Evolutionary conservation across 2,888 invertebrate species (phyloP).

Genomic region (Xanthia icteritia): DNA sequence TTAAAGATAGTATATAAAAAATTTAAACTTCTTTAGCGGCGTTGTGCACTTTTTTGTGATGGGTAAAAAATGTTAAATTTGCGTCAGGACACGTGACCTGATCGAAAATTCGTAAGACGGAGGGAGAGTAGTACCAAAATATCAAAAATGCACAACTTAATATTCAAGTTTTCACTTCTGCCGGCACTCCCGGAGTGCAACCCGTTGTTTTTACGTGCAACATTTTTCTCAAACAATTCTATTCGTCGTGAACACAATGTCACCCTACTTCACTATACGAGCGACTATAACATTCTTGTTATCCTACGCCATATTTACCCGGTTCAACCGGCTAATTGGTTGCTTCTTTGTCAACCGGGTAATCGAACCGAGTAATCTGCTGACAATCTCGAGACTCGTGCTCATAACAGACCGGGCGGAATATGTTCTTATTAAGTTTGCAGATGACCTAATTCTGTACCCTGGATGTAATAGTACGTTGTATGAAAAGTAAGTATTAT

Average conservation of each 20-base stretch:
- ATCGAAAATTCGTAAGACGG: too few relatives aligned
- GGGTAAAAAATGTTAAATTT: too few relatives aligned
- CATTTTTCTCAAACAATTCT: neutral
- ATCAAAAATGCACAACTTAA: too few relatives aligned
- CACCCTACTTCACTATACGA: constrained; percentile 47
- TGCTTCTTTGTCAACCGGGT: constrained; percentile 60
- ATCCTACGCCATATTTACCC: constrained; percentile 51
- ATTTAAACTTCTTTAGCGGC: too few relatives aligned
- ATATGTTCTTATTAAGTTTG: constrained; percentile 44
- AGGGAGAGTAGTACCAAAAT: too few relatives aligned
- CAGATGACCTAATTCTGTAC: constrained; percentile 23
- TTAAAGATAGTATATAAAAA: too few relatives aligned
- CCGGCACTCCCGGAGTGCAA: too few relatives aligned
- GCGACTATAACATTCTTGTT: constrained; percentile 58
- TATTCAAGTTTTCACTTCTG: too few relatives aligned
- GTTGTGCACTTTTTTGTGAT: too few relatives aligned
- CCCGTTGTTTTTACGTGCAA: too few relatives aligned
- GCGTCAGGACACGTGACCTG: too few relatives aligned
- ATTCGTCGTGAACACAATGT: neutral
- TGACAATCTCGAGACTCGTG: constrained; percentile 36
- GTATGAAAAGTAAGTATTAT: neutral
- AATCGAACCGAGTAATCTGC: constrained; percentile 59
- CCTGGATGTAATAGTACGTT: neutral
- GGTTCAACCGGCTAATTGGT: constrained; percentile 57
- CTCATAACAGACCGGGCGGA: constrained; percentile 33